phyloP scores from a whole-genome alignment of 2,797 vertebrate genomes.

The Acanthurus leucopareius region DNA sequence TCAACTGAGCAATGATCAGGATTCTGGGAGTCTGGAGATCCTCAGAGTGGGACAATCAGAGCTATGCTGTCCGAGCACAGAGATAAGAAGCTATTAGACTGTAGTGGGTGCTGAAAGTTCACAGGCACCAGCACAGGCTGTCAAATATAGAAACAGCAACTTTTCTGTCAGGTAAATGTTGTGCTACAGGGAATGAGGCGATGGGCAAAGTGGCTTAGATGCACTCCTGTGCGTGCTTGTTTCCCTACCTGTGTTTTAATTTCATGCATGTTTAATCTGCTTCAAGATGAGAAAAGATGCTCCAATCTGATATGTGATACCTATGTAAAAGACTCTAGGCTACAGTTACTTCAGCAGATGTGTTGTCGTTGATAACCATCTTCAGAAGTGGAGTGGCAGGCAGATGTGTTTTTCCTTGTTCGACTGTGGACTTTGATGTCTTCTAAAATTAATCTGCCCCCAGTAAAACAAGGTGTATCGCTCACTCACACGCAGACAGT shows the following conservation, averaged over 20 bases:
- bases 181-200: background rate
- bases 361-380: constrained; percentile 52
- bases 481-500: background rate
- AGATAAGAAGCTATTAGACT: constrained; percentile 71
- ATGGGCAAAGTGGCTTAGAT: background rate
- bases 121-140: constrained; percentile 54
- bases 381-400: background rate
- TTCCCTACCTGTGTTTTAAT: constrained; percentile 23
- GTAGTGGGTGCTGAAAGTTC: constrained; percentile 71
- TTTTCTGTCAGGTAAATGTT: constrained; percentile 16
- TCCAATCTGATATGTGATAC: constrained; percentile 7
- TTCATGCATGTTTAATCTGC: background rate
- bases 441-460: constrained; percentile 6
- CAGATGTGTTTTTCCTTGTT: constrained; percentile 48
- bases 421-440: constrained; percentile 8
- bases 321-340: constrained; percentile 28
- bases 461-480: background rate
- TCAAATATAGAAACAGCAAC: constrained; percentile 45
- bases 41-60: constrained; percentile 65
- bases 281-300: background rate
- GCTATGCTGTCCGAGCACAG: constrained; percentile 40
- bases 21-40: constrained; percentile 61
- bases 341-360: constrained; percentile 21
- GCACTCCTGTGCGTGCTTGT: background rate
- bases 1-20: background rate